Base-by-base conservation (phyloP, 1,140 invertebrate species). In the Lasioglossum albipes region DNA sequence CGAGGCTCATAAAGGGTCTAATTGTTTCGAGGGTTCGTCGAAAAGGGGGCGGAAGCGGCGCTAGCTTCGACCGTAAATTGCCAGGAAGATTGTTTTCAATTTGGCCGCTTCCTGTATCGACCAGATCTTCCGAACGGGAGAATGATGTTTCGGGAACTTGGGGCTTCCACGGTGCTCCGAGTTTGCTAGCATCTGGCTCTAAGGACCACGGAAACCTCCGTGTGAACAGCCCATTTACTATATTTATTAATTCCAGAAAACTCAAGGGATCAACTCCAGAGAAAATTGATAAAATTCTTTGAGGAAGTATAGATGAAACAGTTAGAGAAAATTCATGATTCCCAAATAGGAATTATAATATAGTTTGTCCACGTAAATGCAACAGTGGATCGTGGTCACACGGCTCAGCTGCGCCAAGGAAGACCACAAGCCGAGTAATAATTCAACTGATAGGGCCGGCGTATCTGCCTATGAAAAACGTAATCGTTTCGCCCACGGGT, bases 1-100 rank as follows among this genome's bases (percentile, higher is more conserved):
- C 70, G 66, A 49, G 62, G 20, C 84, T 81, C 70, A 68, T 84
- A 84, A 87, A 86, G 71, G 81, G 62, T 84, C 85, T 87, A 87
- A 87, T 87, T 87, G 85, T 87, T 87, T 80, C 41, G 52, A 52
- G 71, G 68, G 77, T 54, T 84, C 41, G 69, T 57, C 16, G 81
- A 45, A 66, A 64, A 66, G 41, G 45, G 57, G 7, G 20, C 73
- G 84, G 75, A 83, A 85, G 69, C 31, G 31, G 27, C 70, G 36
- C 16, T 36, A 22, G 36, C 59, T 67, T 41, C 68, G 9, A 6
- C 49, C 27, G 41, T 85, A 79, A 82, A 85, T 86, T 86, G 54
- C 72, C 20, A 6, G 36, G 36, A 49, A 62, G 61, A 82, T 82
- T 45, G 75, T 71, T 79, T 76, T 85, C 77, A 75, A 85, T 85